phyloP scores from a whole-genome alignment of 1,140 invertebrate species.

The Eufriesea mexicana region DNA sequence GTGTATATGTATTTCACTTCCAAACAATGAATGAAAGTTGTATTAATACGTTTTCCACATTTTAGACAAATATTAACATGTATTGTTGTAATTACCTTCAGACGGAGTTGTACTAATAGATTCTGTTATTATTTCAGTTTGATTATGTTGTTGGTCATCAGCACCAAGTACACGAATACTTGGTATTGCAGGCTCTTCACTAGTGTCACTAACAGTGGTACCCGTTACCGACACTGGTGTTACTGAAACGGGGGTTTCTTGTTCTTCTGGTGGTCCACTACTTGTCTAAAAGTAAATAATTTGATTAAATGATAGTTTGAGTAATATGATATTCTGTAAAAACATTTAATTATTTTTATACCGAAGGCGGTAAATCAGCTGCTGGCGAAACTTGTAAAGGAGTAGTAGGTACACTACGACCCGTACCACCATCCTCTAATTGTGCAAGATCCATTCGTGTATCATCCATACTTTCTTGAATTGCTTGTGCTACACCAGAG shows the following conservation, averaged over 20 bases:
- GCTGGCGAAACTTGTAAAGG: slow-evolving; percentile 89
- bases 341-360: slow-evolving; percentile 32
- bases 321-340: not conserved
- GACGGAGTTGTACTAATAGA: slow-evolving; percentile 70
- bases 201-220: slow-evolving; percentile 61
- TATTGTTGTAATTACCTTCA: slow-evolving; percentile 63
- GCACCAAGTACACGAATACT: slow-evolving; percentile 67
- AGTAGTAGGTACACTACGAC: slow-evolving; percentile 88
- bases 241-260: slow-evolving; percentile 69
- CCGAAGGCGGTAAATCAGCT: slow-evolving; percentile 78
- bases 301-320: not conserved
- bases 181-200: slow-evolving; percentile 69
- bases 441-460: slow-evolving; percentile 89
- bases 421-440: slow-evolving; percentile 86
- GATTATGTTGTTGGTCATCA: slow-evolving; percentile 72
- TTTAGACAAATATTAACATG: not conserved
- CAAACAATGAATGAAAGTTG: too few relatives aligned
- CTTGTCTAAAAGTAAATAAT: slow-evolving; percentile 67
- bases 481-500: slow-evolving; percentile 80
- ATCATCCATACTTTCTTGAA: slow-evolving; percentile 88
- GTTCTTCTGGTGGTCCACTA: slow-evolving; percentile 73
- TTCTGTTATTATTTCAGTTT: slow-evolving; percentile 71
- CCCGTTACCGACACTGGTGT: slow-evolving; percentile 58
- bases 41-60: too few relatives aligned
- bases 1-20: too few relatives aligned